Conservation (phyloP, 2,113 vertebrate species). For the Nycticebus coucang region DNA sequence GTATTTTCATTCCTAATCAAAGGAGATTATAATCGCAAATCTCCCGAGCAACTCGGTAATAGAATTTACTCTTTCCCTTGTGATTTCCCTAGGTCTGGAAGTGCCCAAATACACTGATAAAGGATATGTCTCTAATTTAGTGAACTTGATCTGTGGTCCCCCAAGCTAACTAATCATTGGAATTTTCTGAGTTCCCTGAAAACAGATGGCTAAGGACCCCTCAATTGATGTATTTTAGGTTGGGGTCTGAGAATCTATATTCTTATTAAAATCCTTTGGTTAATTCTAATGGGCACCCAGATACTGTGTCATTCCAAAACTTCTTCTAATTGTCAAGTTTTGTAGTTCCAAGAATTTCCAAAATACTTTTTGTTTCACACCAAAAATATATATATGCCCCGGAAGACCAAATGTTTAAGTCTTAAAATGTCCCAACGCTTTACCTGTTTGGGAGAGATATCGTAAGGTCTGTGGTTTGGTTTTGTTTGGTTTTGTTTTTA, state of each 20-base stretch:
- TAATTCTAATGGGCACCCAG: background rate
- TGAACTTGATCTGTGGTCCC: background rate
- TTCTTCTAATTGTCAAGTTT: slow-evolving; percentile 37
- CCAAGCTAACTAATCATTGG: background rate
- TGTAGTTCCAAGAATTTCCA: slow-evolving; percentile 1
- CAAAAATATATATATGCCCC: background rate
- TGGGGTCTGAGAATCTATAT: background rate
- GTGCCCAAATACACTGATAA: background rate
- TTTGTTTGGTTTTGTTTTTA: background rate
- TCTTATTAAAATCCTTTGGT: background rate
- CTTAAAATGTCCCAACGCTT: slow-evolving; percentile 2
- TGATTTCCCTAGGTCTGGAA: background rate
- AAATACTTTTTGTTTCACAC: background rate
- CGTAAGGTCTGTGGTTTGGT: background rate
- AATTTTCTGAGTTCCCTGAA: background rate
- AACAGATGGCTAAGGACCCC: background rate
- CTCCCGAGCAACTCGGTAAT: slow-evolving; percentile 41
- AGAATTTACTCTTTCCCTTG: background rate
- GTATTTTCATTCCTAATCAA: slow-evolving; percentile 32
- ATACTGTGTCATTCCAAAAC: slow-evolving; percentile 38
- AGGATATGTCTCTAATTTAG: background rate
- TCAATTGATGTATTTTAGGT: background rate
- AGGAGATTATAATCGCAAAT: background rate
- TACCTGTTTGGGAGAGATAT: background rate
- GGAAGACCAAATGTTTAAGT: slow-evolving; percentile 13